These are phyloP conservation scores for Melopsittacus undulatus DNA, from an alignment of 2,797 vertebrate species.

Conservation along the genomic window DNA sequence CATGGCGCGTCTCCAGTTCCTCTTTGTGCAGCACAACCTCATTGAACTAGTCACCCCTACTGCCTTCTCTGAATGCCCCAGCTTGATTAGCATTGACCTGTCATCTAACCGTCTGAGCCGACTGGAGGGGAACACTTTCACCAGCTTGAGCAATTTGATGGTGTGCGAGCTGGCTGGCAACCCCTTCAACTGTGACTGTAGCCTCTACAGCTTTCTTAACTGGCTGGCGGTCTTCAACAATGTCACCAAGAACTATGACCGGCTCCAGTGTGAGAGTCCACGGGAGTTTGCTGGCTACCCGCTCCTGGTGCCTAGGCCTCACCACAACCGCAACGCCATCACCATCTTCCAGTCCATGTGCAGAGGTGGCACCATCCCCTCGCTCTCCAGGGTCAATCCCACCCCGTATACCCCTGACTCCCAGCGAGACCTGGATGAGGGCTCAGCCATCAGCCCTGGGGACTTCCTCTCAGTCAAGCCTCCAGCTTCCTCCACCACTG, in stretches of 20 bases:
- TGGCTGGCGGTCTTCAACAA: conserved; percentile 98
- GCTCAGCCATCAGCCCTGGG: conserved; percentile 84
- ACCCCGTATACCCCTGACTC: conserved; percentile 84
- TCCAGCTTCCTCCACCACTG: conserved; percentile 85
- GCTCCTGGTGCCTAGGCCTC: conserved; percentile 87
- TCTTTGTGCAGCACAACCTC: conserved; percentile 97
- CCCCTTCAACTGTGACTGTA: conserved; percentile 97
- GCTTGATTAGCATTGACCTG: conserved; percentile 95
- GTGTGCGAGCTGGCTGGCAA: conserved; percentile 97
- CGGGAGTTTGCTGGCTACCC: conserved; percentile 92
- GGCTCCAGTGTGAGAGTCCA: conserved; percentile 95
- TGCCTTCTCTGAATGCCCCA: conserved; percentile 95
- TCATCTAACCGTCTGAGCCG: conserved; percentile 95
- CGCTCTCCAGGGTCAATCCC: conserved; percentile 88
- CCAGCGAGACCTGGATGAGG: conserved; percentile 83
- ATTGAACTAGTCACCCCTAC: conserved; percentile 92
- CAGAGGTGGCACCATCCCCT: conserved; percentile 84
- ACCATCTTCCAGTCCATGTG: conserved; percentile 92
- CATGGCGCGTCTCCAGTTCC: conserved; percentile 92
- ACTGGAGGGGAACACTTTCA: conserved; percentile 92
- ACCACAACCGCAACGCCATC: conserved; percentile 91
- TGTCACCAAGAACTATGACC: conserved; percentile 95
- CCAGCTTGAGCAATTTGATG: conserved; percentile 89
- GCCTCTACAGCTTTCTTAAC: conserved; percentile 90
- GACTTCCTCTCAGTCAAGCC: conserved; percentile 88